Conservation (phyloP, 2,888 invertebrate genomes). For the Ferdinandea cuprea region DNA sequence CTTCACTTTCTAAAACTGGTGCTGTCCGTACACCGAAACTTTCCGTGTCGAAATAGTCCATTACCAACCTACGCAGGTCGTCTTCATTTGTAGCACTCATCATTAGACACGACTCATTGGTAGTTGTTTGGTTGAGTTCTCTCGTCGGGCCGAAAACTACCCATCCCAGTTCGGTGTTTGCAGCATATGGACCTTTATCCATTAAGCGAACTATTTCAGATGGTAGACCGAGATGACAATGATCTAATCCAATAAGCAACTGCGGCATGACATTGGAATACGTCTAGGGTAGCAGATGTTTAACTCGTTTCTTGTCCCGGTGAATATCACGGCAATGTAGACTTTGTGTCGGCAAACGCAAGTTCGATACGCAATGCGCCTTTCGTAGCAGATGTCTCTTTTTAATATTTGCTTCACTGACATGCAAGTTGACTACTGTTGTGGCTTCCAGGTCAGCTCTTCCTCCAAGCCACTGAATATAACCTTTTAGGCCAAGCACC, state of each 20-base stretch:
- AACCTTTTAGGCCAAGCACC: constrained; percentile 40
- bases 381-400: too few relatives aligned
- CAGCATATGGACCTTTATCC: constrained; percentile 31
- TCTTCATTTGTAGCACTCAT: background rate
- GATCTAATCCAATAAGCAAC: too few relatives aligned
- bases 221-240: constrained; percentile 35
- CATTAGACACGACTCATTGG: constrained; percentile 1
- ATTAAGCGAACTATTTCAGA: constrained; percentile 9
- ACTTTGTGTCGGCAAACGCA: constrained; percentile 19
- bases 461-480: constrained; percentile 51
- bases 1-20: constrained; percentile 6
- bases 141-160: constrained; percentile 11
- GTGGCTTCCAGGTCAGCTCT: constrained; percentile 21
- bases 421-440: too few relatives aligned
- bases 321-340: background rate
- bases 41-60: constrained; percentile 22
- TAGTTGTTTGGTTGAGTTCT: background rate
- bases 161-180: constrained; percentile 33
- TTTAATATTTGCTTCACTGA: too few relatives aligned
- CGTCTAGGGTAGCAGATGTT: constrained; percentile 23
- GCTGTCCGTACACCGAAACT: constrained; percentile 26
- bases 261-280: constrained; percentile 18
- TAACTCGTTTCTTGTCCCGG: constrained; percentile 1
- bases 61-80: constrained; percentile 12
- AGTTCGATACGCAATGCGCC: constrained; percentile 4